Evolutionary conservation across 2,888 invertebrate genomes (phyloP).

Genomic region (Himalopsyche kuldschensis): DNA sequence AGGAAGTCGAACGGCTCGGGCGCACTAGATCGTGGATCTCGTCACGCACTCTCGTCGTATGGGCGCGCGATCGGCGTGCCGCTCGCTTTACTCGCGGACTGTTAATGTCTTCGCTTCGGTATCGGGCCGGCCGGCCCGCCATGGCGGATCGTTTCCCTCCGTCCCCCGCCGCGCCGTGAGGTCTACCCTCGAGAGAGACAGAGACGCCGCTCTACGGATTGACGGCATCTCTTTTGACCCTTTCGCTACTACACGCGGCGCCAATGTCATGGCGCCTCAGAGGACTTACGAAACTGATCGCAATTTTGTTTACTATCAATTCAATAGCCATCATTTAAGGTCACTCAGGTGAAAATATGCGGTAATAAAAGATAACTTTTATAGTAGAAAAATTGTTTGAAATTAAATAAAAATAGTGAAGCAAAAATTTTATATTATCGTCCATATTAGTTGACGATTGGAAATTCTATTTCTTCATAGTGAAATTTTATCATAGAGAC

Average conservation of each 20-base stretch:
- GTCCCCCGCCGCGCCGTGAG: conserved; percentile 41
- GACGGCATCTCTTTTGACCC: conserved; percentile 28
- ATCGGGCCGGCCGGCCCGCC: conserved; percentile 60
- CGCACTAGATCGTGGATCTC: conserved; percentile 3
- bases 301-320: too few species aligned
- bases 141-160: conserved; percentile 60
- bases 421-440: too few species aligned
- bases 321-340: too few species aligned
- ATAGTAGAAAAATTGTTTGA: too few species aligned
- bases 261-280: conserved; percentile 45
- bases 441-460: too few species aligned
- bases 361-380: too few species aligned
- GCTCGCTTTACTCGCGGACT: conserved; percentile 41
- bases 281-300: conserved; percentile 22
- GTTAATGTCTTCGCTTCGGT: conserved; percentile 40
- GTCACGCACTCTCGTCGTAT: background rate
- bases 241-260: conserved; percentile 36
- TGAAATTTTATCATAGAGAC: too few species aligned
- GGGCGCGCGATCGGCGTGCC: conserved; percentile 42
- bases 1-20: conserved; percentile 10
- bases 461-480: too few species aligned
- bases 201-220: conserved; percentile 8
- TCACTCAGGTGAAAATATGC: too few species aligned
- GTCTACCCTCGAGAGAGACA: conserved; percentile 3
- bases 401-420: too few species aligned